phyloP scores from a whole-genome alignment of 2,113 vertebrate genomes.

The Ancistrus triradiatus region DNA sequence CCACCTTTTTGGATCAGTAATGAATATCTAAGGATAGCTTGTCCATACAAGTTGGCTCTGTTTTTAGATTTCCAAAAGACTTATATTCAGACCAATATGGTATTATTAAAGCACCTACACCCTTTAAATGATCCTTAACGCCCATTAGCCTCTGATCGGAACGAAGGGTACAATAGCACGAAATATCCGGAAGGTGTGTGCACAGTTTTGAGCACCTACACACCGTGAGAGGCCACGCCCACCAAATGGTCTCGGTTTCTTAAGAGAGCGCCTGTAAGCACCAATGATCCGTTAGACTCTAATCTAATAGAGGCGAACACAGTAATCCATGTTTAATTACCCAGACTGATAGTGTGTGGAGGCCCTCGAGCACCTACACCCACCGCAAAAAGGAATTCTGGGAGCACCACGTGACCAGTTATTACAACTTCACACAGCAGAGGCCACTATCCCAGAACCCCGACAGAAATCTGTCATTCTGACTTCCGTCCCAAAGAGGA shows the following conservation, averaged over 20 bases:
- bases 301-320: conserved; percentile 25
- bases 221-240: conserved; percentile 28
- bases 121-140: too few species aligned
- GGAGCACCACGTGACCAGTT: conserved; percentile 50
- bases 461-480: conserved; percentile 8
- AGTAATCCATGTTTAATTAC: conserved; percentile 31
- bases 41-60: too few species aligned
- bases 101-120: too few species aligned
- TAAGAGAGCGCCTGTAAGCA: conserved; percentile 4
- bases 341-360: conserved; percentile 11
- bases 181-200: conserved; percentile 20
- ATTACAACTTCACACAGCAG: conserved; percentile 35
- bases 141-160: too few species aligned
- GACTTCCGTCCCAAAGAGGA: not conserved
- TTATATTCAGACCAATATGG: too few species aligned
- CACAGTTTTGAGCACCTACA: conserved; percentile 33
- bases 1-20: too few species aligned
- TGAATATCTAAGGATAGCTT: too few species aligned
- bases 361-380: conserved; percentile 27
- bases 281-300: conserved; percentile 21
- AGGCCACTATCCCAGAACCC: conserved; percentile 51
- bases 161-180: too few species aligned
- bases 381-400: conserved; percentile 33
- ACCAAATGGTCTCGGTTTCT: not conserved
- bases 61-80: too few species aligned